These are phyloP conservation scores for Istiophorus platypterus DNA, from an alignment of 2,113 vertebrate genomes.

Conservation along the genomic window DNA sequence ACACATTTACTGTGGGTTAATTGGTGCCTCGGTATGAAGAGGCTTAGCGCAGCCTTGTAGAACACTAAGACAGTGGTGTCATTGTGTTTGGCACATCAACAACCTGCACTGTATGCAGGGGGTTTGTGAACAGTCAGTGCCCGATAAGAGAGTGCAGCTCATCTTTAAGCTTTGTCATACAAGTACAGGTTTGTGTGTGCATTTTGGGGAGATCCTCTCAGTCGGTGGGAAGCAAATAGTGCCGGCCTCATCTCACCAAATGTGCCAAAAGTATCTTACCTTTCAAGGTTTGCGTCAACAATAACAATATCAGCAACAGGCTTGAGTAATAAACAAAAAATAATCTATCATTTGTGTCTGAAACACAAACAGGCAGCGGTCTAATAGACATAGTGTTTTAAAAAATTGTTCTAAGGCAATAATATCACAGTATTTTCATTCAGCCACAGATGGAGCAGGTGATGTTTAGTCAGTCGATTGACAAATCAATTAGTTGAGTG, in stretches of 20 bases:
- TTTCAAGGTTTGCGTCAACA: no score
- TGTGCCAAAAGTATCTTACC: not conserved
- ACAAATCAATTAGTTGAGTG: no score
- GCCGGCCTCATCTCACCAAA: no score
- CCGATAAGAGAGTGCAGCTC: not conserved
- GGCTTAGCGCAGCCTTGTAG: constrained; percentile 10
- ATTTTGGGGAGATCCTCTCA: not conserved
- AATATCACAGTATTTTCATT: no score
- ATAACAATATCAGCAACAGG: no score
- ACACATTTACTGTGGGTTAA: constrained; percentile 51
- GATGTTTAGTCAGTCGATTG: no score
- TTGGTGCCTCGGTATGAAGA: constrained; percentile 52
- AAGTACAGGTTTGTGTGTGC: not conserved
- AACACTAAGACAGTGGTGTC: constrained; percentile 45
- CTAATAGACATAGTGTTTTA: no score
- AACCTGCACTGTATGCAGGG: constrained; percentile 3
- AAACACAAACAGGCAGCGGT: no score
- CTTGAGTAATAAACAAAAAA: not conserved
- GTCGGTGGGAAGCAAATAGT: not conserved
- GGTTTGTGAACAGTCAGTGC: constrained; percentile 1
- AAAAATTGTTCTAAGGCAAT: no score
- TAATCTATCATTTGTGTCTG: not conserved
- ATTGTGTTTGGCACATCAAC: constrained; percentile 54
- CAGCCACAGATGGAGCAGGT: no score
- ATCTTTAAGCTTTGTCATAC: not conserved